Conservation (phyloP, 2,113 vertebrate species). For the Eubucco bourcierii region DNA sequence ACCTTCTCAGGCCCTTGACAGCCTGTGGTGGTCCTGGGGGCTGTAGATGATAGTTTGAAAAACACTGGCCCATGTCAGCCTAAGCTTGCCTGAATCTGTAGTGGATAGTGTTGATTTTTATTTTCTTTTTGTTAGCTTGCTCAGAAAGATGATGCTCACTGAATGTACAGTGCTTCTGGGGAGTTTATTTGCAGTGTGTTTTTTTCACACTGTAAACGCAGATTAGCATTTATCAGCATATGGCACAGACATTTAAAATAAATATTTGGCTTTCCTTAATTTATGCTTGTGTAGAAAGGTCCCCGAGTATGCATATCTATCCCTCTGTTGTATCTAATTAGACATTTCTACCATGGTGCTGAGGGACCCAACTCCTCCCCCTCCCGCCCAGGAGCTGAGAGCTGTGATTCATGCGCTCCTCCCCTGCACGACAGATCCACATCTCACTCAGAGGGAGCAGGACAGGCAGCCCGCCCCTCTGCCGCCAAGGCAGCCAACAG, state of each 20-base stretch:
- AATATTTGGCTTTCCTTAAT: constrained; percentile 56
- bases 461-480: accelerated
- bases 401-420: neutral
- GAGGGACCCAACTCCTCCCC: neutral
- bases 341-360: neutral
- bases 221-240: constrained; percentile 55
- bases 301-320: neutral
- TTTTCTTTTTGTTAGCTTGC: neutral
- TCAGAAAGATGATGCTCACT: neutral
- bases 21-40: neutral
- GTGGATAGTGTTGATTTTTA: neutral
- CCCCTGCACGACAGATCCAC: neutral
- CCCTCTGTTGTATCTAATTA: constrained; percentile 17
- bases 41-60: neutral
- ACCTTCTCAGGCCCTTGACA: neutral
- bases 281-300: constrained; percentile 14
- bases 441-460: accelerated
- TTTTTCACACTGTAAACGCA: neutral
- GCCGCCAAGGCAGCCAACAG: neutral
- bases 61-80: neutral
- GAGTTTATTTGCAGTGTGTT: constrained; percentile 13
- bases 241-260: constrained; percentile 39
- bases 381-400: accelerated
- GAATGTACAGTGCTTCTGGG: constrained; percentile 1
- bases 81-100: neutral